Evolutionary conservation across 2,113 vertebrate species (phyloP).

Genomic region (Rhinoptilus africanus): DNA sequence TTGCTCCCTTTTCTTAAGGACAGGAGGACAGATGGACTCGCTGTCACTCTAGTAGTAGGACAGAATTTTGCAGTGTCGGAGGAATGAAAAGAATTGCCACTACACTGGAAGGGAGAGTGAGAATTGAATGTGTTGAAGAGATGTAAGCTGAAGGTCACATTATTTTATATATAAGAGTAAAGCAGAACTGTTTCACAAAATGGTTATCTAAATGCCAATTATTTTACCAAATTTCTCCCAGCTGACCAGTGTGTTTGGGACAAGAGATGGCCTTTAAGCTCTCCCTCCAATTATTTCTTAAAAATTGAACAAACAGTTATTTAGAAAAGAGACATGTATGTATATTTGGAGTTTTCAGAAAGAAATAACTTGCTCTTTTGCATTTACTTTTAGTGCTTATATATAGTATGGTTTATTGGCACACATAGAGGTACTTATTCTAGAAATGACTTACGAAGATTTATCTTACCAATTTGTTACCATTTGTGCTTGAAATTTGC

Average conservation of each 20-base stretch:
- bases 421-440: neutral
- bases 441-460: neutral
- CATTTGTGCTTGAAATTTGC: neutral
- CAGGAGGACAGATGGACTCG: constrained; percentile 17
- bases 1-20: neutral
- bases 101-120: neutral
- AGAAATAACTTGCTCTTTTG: neutral
- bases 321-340: neutral
- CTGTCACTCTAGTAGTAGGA: constrained; percentile 7
- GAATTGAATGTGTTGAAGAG: neutral
- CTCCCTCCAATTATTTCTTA: neutral
- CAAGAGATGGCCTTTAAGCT: neutral
- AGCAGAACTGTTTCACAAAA: neutral
- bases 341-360: neutral
- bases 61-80: neutral
- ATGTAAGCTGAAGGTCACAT: neutral
- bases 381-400: neutral
- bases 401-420: neutral
- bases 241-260: neutral
- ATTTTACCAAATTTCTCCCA: neutral
- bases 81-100: constrained; percentile 4
- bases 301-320: neutral
- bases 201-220: neutral
- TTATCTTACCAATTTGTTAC: neutral
- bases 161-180: neutral